Evolutionary conservation across 1,140 invertebrate genomes (phyloP).

Genomic region (Fopius arisanus): DNA sequence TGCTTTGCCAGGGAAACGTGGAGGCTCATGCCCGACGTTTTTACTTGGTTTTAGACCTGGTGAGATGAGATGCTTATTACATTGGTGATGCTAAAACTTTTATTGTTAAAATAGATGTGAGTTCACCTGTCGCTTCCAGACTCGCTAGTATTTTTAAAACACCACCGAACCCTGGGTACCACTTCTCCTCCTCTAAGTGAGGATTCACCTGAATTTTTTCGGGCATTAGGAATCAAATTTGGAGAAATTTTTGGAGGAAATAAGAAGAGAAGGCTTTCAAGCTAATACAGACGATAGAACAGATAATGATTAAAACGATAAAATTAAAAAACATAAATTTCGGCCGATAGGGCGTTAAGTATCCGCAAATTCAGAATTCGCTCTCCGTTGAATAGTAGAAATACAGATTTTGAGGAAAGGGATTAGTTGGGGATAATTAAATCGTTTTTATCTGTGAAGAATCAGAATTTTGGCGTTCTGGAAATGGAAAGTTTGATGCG

Average conservation of each 20-base stretch:
- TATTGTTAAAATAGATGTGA: conserved; percentile 13
- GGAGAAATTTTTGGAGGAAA: background rate
- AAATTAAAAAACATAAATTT: too few relatives aligned
- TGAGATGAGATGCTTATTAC: background rate
- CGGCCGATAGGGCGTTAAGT: too few relatives aligned
- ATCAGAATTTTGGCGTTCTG: background rate
- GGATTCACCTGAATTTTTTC: conserved; percentile 58
- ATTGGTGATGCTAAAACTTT: conserved; percentile 9
- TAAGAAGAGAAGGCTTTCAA: background rate
- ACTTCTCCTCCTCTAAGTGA: conserved; percentile 67
- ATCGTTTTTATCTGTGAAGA: too few relatives aligned
- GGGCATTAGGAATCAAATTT: background rate
- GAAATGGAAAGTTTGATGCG: background rate
- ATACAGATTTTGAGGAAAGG: too few relatives aligned
- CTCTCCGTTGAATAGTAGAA: too few relatives aligned
- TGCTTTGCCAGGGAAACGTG: background rate
- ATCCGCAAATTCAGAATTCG: too few relatives aligned
- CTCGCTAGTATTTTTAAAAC: conserved; percentile 67
- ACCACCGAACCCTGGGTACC: conserved; percentile 70
- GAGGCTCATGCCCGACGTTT: background rate
- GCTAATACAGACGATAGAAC: too few relatives aligned
- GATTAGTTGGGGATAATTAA: too few relatives aligned
- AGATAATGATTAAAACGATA: too few relatives aligned
- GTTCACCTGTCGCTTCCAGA: conserved; percentile 62
- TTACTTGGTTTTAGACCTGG: background rate